Base-by-base conservation (phyloP, 2,888 invertebrate genomes). In the Epinotia nisella region DNA sequence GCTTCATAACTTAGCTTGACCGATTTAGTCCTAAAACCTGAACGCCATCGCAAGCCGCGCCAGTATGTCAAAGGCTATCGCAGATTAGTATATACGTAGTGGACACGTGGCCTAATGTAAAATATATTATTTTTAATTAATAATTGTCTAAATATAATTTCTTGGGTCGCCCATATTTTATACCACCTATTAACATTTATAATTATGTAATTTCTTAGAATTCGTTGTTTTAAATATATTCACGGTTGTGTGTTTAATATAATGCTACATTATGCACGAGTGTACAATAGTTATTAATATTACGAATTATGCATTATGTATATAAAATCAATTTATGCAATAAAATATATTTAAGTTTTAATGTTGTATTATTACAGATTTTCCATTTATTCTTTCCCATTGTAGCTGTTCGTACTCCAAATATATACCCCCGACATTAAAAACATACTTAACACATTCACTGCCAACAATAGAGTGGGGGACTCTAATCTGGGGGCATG, bases 281-380 rank as follows among this genome's bases (percentile, higher is more conserved):
- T 73, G 68, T 73, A 68, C 35, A 35, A 35, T 35, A 35, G 9
- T 35, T 35, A 68, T 51, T 35, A 35, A 74, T 75, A 68, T 17
- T 71, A 70, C 35, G 51, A 49, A 58, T 60, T 71, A 73, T 65
- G 70, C 67, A 72, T 69, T 75, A 61, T 91, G 91, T 92, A 92
- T 74, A 92, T 92, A 92, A 88, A 91, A 92, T 92, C 92, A 90
- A 90, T 86, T 90, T 88, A 88, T 86, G 68, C 74, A 90, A 89
- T 90, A 90, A 87, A 90, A 76, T 76, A 77, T 85, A 83, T 83
- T 79, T 85, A 84, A 85, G 76, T 75, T 80, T 75, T 79, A 74
- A 66, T 41, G 62, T 65, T 60, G 56, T 78, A 80, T 78, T 78
- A 77, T 84, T 69, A 9, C 7, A 2, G 21, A 2, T 24, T 35